phyloP scores from a whole-genome alignment of 2,888 invertebrate genomes.

The Sclerodermus sp. region DNA sequence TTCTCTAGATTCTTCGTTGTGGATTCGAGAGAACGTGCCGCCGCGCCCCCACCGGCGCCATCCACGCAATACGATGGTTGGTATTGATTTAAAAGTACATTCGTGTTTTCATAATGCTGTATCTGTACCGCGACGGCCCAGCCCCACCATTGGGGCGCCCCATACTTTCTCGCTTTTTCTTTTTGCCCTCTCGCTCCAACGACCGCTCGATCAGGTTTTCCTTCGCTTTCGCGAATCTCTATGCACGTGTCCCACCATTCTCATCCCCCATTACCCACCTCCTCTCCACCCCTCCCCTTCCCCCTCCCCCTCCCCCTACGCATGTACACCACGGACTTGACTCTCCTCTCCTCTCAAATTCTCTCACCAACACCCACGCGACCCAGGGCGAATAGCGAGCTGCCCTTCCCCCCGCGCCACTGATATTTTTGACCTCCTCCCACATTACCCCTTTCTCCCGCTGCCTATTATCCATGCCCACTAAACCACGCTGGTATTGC shows the following conservation, averaged over 20 bases:
- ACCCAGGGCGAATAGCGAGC: not conserved
- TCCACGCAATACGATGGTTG: constrained; percentile 59
- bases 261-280: constrained; percentile 13
- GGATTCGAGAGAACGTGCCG: constrained; percentile 29
- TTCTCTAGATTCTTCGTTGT: constrained; percentile 22
- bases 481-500: constrained; percentile 10
- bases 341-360: too few species aligned
- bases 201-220: constrained; percentile 24
- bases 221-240: constrained; percentile 14
- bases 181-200: constrained; percentile 9
- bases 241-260: constrained; percentile 13
- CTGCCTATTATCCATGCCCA: not conserved
- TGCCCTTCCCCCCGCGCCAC: too few species aligned
- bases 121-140: constrained; percentile 55
- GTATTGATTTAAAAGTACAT: constrained; percentile 59
- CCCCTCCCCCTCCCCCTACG: constrained; percentile 1
- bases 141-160: constrained; percentile 29
- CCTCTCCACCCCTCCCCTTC: constrained; percentile 14
- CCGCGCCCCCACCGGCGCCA: constrained; percentile 38
- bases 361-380: not conserved
- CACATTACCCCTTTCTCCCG: not conserved
- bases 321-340: constrained; percentile 5
- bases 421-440: too few species aligned
- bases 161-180: constrained; percentile 22
- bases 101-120: constrained; percentile 59